Evolutionary conservation across 1,140 invertebrate species (phyloP), one percentile per base, ranked within the genome.

Genomic region (Saccostrea echinata): DNA sequence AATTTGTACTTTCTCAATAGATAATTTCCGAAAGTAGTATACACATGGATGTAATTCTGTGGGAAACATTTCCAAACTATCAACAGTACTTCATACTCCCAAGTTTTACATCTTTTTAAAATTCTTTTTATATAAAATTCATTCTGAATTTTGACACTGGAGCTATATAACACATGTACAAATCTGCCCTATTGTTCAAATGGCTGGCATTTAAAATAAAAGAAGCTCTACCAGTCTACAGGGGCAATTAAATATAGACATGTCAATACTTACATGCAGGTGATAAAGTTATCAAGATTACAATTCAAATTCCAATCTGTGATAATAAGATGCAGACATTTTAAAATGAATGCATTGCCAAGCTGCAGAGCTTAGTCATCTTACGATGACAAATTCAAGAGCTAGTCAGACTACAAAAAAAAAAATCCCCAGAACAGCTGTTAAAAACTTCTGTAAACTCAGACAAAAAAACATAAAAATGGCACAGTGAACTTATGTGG

Each of bases 261-360:
- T 33, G 68, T 76, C 27, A 76, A 76, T 76, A 76, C 68, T 76
- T 30, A 76, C 68, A 61, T 61, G 55, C 55, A 61, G 1, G 4
- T 21, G 16, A 61, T 61, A 61, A 18, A 76, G 27, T 30, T 76
- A 76, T 76, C 68, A 76, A 30, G 68, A 76, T 76, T 30, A 30
- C 13, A 76, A 33, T 33, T 13, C 27, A 11, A 61, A 30, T 33
- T 33, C 68, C 68, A 30, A 30, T 30, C 68, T 76, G 30, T 12
- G 24, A 33, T 76, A 76, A 76, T 76, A 18, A 76, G 27, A 76
- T 33, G 24, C 27, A 16, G 13, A 33, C 68, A 76, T 76, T 76
- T 76, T 27, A 33, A 76, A 76, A 76, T 76, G 30, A 76, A 76
- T 76, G 68, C 68, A 76, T 76, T 76, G 27, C 68, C 68, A 76